Base-by-base conservation (phyloP, 2,888 invertebrate genomes). In the Antitype chi region DNA sequence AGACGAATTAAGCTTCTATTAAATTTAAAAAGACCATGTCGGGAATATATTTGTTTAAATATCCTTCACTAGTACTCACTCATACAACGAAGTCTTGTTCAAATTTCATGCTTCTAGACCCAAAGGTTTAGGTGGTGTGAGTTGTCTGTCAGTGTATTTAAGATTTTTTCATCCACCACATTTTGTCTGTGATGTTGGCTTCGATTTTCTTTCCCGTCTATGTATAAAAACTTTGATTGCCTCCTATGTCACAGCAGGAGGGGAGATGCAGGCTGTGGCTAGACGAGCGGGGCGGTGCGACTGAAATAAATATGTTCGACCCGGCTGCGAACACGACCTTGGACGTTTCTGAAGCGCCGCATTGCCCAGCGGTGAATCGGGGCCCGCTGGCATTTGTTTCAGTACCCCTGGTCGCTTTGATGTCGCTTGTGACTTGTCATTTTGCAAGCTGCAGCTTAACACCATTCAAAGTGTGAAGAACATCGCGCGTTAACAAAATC, bases 241-340 rank as follows among this genome's bases (percentile, higher is more conserved):
- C 20, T 20, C 11, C 23, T 32, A 47, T n/a, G 9, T n/a, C 43
- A n/a, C 20, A 43, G 20, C n/a, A 74, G n/a, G 74, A 23, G 7
- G 72, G 73, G 72, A 25, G 52, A 52, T 13, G 15, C 6, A 28
- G 23, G 23, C 11, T 43, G 8, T 55, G 20, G 28, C n/a, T 23
- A 63, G 49, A 68, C 20, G 5, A 66, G 15, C 17, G 53, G 25
- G 60, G 28, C 11, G 57, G 47, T 66, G 53, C 15, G 60, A 49
- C 49, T 67, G 5, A 67, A 76, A 82, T 62, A 62, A 75, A 62
- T 66, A 76, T 62, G 38, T 63, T 67, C 60, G 55, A 75, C 15
- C 64, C 66, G 20, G 15, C 17, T 43, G 9, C 9, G 32, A 60
- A 53, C 15, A 15, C 20, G 76, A 23, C 76, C 76, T 82, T 82